Evolutionary conservation across 2,888 invertebrate genomes (phyloP), one percentile per base, ranked within the genome.

Genomic region (Drosophila pseudotakahashii): DNA sequence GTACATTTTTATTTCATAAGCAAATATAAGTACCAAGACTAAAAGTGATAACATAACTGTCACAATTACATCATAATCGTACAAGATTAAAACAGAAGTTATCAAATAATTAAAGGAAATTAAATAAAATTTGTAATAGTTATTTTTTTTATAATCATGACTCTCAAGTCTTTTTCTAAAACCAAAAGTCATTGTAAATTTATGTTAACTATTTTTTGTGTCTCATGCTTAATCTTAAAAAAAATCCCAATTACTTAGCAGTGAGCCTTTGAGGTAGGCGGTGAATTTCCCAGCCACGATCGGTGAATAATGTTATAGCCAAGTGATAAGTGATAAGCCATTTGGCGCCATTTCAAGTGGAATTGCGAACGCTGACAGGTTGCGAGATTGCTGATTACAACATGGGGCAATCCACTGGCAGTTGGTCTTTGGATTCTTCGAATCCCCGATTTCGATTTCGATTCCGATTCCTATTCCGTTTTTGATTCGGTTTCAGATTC

Each of bases 281-380:
- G 59, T 58, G 47, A 62, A 34, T 58, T 62, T 62, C 39, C 58
- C 48, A 42, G 48, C 26, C 39, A 5, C 26, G 47, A 39, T 48
- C 60, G 44, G 63, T 53, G 66, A 53, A 66, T 54, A 54, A 67
- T 67, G 37, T 55, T 64, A 13, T 5, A 41, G 37, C 3, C 36
- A 57, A 52, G 51, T 67, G 75, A 71, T 69, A 73, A 75, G 55
- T 73, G 80, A 80, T 78, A 76, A 80, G 76, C 80, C 66, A 53
- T 23, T 57, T 71, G 80, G 83, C 80, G 76, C 80, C 80, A 62
- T 59, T 57, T 41, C 14, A 36, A 57, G 50, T 67, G 66, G 55
- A 64, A 26, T 44, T 42, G 53, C 30, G 19, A 36, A 19, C 34
- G 51, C 53, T 42, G 42, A 51, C 45, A 45, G 48, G 30, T 44